These are phyloP conservation scores for Lonchura striata DNA, from an alignment of 2,113 vertebrate species.

Conservation along the genomic window DNA sequence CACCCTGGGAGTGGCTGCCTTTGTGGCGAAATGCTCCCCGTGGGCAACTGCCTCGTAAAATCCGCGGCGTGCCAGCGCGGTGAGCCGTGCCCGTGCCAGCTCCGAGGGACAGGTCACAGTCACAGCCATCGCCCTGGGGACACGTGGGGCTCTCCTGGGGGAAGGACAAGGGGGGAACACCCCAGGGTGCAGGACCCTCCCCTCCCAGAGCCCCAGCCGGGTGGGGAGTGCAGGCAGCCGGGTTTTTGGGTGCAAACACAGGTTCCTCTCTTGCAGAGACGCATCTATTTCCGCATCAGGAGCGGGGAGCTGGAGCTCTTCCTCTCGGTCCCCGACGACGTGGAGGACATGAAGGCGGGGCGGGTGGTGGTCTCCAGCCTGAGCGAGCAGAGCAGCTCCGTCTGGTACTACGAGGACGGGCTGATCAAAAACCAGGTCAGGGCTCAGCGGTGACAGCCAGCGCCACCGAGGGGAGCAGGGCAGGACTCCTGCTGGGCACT, in stretches of 20 bases:
- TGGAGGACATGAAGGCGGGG: slow-evolving; percentile 89
- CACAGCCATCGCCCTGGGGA: not conserved
- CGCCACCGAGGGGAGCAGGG: rapidly evolving
- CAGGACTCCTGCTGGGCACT: not conserved
- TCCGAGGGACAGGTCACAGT: not conserved
- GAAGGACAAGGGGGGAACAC: rapidly evolving
- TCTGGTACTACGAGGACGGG: slow-evolving; percentile 93
- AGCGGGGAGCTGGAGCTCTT: slow-evolving; percentile 78
- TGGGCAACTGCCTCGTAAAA: not conserved
- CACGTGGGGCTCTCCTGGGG: not conserved
- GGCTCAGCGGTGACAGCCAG: not conserved
- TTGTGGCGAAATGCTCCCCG: not conserved
- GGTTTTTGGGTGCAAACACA: not conserved
- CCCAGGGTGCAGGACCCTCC: not conserved
- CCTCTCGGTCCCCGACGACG: slow-evolving; percentile 80
- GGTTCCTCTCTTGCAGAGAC: slow-evolving; percentile 74
- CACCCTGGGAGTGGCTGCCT: not conserved
- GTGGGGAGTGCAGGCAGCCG: not conserved
- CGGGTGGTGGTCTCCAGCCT: slow-evolving; percentile 82
- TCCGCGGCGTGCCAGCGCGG: rapidly evolving
- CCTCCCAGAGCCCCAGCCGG: not conserved
- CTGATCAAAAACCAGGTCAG: slow-evolving; percentile 91
- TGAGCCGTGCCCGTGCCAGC: not conserved
- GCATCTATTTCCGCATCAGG: slow-evolving; percentile 82
- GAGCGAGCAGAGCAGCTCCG: slow-evolving; percentile 76